phyloP scores from a whole-genome alignment of 37 sponge, comb jelly and placozoan genomes.

The Haliclona indistincta region DNA sequence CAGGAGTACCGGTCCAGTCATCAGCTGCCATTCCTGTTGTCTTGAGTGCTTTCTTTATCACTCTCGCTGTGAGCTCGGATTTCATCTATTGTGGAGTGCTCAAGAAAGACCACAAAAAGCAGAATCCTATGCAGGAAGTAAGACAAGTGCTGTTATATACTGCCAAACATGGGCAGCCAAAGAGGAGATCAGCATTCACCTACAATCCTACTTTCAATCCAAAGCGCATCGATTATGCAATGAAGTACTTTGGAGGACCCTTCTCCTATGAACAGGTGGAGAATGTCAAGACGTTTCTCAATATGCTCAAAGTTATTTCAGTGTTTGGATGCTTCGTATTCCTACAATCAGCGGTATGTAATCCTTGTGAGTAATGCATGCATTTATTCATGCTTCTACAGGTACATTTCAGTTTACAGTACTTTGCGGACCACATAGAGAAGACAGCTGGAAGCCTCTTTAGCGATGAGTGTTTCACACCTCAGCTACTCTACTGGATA shows the following conservation, averaged over 20 bases:
- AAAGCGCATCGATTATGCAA: too few species aligned
- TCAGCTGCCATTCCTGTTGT: not conserved
- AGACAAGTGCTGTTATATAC: conserved; percentile 24
- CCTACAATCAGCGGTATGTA: not conserved
- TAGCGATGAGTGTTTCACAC: too few species aligned
- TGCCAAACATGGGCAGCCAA: conserved; percentile 1
- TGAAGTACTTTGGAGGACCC: too few species aligned
- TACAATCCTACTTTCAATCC: too few species aligned
- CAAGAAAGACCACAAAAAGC: conserved; percentile 36
- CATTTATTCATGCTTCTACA: not conserved
- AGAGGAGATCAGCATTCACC: too few species aligned
- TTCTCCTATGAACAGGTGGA: too few species aligned
- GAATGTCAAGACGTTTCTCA: too few species aligned
- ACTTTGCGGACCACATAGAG: conserved; percentile 22
- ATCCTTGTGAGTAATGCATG: not conserved
- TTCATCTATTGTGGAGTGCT: conserved; percentile 16
- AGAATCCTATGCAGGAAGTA: conserved; percentile 34
- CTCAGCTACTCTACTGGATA: not conserved
- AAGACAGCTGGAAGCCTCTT: too few species aligned
- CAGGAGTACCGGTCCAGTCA: not conserved
- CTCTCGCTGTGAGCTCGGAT: conserved; percentile 24
- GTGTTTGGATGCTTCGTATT: not conserved
- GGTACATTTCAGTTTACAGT: conserved; percentile 28
- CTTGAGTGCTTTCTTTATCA: conserved; percentile 8
- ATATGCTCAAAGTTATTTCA: not conserved